Conservation (phyloP, 2,888 invertebrate species). For the Ormyrus rosae region DNA sequence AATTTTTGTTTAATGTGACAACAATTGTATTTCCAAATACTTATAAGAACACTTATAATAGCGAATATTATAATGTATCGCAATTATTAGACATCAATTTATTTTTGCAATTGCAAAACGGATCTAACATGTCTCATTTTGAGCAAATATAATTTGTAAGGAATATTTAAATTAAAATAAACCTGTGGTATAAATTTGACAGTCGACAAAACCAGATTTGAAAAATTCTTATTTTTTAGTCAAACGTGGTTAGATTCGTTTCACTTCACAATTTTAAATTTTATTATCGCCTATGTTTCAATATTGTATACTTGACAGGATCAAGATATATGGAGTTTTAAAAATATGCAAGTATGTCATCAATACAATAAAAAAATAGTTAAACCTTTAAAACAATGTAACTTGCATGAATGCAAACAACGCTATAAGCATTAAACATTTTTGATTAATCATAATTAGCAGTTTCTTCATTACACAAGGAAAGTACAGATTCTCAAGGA, state of each 20-base stretch:
- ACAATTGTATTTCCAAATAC: constrained; percentile 50
- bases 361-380: constrained; percentile 30
- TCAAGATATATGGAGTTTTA: constrained; percentile 6
- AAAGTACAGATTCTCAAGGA: constrained; percentile 24
- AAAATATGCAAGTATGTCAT: constrained; percentile 15
- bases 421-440: constrained; percentile 9
- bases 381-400: constrained; percentile 11
- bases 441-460: constrained; percentile 3
- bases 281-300: constrained; percentile 30
- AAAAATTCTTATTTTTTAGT: too few species aligned
- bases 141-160: background rate
- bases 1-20: constrained; percentile 38
- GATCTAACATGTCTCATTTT: constrained; percentile 35
- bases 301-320: constrained; percentile 12
- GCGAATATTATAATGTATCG: constrained; percentile 42
- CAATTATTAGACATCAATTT: constrained; percentile 40
- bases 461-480: constrained; percentile 5
- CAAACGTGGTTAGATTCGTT: constrained; percentile 32
- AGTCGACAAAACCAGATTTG: too few species aligned
- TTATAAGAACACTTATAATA: constrained; percentile 51
- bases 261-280: constrained; percentile 39
- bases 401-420: constrained; percentile 4
- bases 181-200: too few species aligned
- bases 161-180: background rate
- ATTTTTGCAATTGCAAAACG: constrained; percentile 41